Conservation (phyloP, 2,797 vertebrate genomes). For the Atherinosoma microstoma region DNA sequence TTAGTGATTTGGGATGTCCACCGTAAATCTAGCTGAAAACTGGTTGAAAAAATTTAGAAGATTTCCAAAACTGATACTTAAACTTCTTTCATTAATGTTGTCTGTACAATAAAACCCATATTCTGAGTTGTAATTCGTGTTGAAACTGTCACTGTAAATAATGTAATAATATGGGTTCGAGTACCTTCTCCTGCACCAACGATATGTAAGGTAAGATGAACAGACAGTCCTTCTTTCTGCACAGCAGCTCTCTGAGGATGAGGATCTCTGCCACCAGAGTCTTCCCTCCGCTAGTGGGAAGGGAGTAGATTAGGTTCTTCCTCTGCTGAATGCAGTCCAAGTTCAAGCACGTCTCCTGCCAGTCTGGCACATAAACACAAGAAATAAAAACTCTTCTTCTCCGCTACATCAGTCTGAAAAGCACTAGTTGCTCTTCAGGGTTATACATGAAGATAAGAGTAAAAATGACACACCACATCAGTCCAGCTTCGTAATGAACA, state of each 20-base stretch:
- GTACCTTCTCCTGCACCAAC: conserved; percentile 97
- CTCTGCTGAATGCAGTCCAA: conserved; percentile 89
- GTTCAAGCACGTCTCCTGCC: conserved; percentile 93
- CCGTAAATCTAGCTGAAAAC: no score
- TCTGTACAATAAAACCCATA: no score
- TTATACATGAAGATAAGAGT: not conserved
- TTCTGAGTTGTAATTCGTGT: no score
- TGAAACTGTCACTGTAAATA: no score
- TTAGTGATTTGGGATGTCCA: no score
- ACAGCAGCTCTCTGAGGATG: conserved; percentile 92
- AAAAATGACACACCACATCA: no score
- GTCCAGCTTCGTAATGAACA: no score
- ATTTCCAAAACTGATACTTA: no score
- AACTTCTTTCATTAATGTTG: no score
- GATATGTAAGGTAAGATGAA: conserved; percentile 95
- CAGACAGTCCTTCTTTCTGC: conserved; percentile 90
- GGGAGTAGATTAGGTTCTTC: conserved; percentile 95
- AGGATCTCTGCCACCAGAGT: conserved; percentile 97
- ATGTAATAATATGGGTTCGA: no score
- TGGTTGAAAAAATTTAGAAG: no score
- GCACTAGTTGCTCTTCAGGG: not conserved
- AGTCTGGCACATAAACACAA: conserved; percentile 80
- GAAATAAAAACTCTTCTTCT: not conserved
- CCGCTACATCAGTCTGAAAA: not conserved
- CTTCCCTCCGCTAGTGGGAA: conserved; percentile 97